Percentiles rank a stretch among this genome's conserved stretches.
These are phyloP conservation scores for Lepus oiostolus DNA, from an alignment of 2,797 vertebrate species.

Conservation along the genomic window DNA sequence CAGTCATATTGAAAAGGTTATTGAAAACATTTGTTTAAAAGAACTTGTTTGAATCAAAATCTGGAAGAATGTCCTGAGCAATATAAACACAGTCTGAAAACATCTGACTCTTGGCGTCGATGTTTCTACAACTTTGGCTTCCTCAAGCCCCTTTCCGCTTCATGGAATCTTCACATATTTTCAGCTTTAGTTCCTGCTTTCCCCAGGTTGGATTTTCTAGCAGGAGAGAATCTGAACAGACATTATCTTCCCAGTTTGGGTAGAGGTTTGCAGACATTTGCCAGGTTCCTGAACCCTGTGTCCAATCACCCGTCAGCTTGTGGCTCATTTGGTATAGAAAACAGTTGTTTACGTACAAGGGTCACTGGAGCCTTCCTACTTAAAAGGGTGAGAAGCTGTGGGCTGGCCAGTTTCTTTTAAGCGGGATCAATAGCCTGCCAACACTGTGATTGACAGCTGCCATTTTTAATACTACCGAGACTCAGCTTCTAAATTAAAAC, in stretches of 20 bases:
- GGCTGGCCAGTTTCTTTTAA: not conserved
- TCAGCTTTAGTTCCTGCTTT: not conserved
- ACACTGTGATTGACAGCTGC: not conserved
- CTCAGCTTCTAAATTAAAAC: not conserved
- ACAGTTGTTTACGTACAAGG: not conserved
- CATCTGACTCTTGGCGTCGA: not conserved
- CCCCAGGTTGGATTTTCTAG: not conserved
- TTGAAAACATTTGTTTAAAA: constrained; percentile 41
- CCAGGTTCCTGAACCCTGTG: not conserved
- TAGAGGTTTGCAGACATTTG: not conserved
- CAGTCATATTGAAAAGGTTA: not conserved
- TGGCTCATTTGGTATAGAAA: not conserved
- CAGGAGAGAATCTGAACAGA: not conserved
- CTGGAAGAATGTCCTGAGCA: not conserved
- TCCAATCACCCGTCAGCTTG: not conserved
- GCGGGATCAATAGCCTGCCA: not conserved
- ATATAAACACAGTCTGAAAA: not conserved
- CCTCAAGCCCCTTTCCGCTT: not conserved
- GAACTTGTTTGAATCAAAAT: not conserved
- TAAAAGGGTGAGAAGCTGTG: not conserved
- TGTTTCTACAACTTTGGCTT: not conserved
- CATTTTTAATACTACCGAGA: not conserved
- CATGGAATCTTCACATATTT: not conserved
- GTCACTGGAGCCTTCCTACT: too few species aligned
- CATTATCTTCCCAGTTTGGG: not conserved